Evolutionary conservation across 2,797 vertebrate species (phyloP), one percentile per base, ranked within the genome.

Genomic region (Myotis myotis): DNA sequence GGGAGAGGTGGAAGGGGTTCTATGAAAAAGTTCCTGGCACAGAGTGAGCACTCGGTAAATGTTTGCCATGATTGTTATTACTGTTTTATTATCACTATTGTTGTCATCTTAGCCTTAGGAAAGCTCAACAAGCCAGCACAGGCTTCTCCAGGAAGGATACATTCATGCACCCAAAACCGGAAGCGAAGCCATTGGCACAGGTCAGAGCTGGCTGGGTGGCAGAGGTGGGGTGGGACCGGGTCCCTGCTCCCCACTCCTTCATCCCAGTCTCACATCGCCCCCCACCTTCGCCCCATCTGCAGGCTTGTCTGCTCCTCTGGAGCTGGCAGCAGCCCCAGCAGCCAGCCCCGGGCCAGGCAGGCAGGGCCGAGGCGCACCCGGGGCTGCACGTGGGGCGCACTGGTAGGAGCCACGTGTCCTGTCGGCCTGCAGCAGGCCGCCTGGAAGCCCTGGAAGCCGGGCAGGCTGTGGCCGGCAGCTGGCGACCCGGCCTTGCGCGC

Each of bases 401-500:
- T 66, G 47, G 81, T 82, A 8, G 70, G 74, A 33, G 79, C 53
- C 95, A 93, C 83, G 68, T 91, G 95, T 87, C 70, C 49, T 91
- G 93, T 87, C 70, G 55, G 23, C 83, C 71, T 57, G 70, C 72
- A 17, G 51, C 17, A 1, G 60, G 64, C 93, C 2, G 72, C 72
- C 90, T 15, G 89, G 62, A 44, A 83, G 81, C 16, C 41, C 90
- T 15, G 89, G 62, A 44, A 83, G 81, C 16, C 41, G n/a, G 78
- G 94, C 93, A 49, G 76, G 92, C 72, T 3, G 41, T 6, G 8
- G 80, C 55, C 2, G 41, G 93, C 53, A 1, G 4, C 72, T 33
- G 93, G 78, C 78, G 28, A 60, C 62, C 3, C 0, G 25, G 30
- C 72, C 64, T 6, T 10, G 93, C 20, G 11, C 4, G 55, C 87